Percentiles rank a stretch among this genome's conserved stretches.
These are phyloP conservation scores for Cosmia pyralina DNA, from an alignment of 2,888 invertebrate genomes.

Conservation along the genomic window DNA sequence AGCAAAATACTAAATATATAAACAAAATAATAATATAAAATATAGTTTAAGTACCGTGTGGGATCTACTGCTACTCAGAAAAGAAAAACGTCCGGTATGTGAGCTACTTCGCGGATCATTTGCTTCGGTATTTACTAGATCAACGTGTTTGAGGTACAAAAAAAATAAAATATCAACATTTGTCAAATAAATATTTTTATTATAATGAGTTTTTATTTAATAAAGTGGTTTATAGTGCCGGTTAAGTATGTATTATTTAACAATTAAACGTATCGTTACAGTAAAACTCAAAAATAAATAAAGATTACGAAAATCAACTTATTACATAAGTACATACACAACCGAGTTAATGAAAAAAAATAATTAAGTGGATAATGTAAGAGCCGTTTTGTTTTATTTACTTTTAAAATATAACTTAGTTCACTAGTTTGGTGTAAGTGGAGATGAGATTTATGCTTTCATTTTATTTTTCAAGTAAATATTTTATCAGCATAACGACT, in stretches of 20 bases:
- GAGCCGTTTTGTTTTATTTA: constrained; percentile 74
- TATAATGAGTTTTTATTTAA: constrained; percentile 85
- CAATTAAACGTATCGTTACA: constrained; percentile 87
- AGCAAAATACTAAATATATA: constrained; percentile 84
- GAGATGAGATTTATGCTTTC: constrained; percentile 80
- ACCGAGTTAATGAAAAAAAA: constrained; percentile 85
- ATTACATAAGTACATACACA: constrained; percentile 91
- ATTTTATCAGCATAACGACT: constrained; percentile 78
- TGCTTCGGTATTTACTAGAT: constrained; percentile 46
- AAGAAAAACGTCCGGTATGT: constrained; percentile 86
- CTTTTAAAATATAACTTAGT: constrained; percentile 71
- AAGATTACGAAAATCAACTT: constrained; percentile 79
- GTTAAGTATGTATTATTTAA: constrained; percentile 89
- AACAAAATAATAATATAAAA: constrained; percentile 74
- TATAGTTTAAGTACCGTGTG: constrained; percentile 80
- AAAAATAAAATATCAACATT: constrained; percentile 84
- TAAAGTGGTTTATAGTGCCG: constrained; percentile 85
- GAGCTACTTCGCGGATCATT: constrained; percentile 81
- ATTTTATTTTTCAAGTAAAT: constrained; percentile 73
- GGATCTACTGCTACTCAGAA: constrained; percentile 83
- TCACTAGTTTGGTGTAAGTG: constrained; percentile 85
- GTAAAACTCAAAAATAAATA: constrained; percentile 83
- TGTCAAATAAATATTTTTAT: constrained; percentile 88
- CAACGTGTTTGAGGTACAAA: constrained; percentile 71
- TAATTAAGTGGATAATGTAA: constrained; percentile 77